These are phyloP conservation scores for Scaeva pyrastri DNA, from an alignment of 2,888 invertebrate species.

Conservation along the genomic window DNA sequence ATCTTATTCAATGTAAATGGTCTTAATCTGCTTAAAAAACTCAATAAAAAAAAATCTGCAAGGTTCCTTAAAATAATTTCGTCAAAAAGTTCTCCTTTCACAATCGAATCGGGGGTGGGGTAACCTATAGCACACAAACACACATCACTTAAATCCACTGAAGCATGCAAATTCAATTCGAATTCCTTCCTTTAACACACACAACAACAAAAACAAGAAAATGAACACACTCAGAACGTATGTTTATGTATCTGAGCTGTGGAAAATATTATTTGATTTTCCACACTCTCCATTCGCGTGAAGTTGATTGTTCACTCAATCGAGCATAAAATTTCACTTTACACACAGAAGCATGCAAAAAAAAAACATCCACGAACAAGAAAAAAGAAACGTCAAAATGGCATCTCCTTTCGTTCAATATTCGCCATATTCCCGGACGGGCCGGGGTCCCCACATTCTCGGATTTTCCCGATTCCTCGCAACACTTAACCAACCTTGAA, in stretches of 20 bases:
- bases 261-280: slow-evolving; percentile 54
- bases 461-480: background rate
- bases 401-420: background rate
- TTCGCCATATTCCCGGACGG: too few relatives aligned
- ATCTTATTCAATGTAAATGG: background rate
- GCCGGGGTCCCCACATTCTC: too few relatives aligned
- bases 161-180: slow-evolving; percentile 66
- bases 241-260: background rate
- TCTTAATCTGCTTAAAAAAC: slow-evolving; percentile 8
- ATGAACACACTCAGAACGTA: background rate
- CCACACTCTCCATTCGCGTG: slow-evolving; percentile 38
- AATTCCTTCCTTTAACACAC: slow-evolving; percentile 31
- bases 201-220: slow-evolving; percentile 26
- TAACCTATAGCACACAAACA: background rate
- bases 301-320: slow-evolving; percentile 64
- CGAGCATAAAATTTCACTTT: slow-evolving; percentile 59
- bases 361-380: background rate
- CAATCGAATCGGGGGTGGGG: background rate
- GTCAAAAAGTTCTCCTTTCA: slow-evolving; percentile 8
- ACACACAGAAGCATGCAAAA: slow-evolving; percentile 17
- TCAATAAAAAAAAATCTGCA: background rate
- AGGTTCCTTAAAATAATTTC: slow-evolving; percentile 17
- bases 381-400: background rate
- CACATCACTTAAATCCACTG: slow-evolving; percentile 40
- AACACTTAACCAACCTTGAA: slow-evolving; percentile 48